A percentile compares a stretch with the other conserved stretches of the same genome.
phyloP scores from a whole-genome alignment of 1,140 invertebrate genomes.

The Sipha flava region DNA sequence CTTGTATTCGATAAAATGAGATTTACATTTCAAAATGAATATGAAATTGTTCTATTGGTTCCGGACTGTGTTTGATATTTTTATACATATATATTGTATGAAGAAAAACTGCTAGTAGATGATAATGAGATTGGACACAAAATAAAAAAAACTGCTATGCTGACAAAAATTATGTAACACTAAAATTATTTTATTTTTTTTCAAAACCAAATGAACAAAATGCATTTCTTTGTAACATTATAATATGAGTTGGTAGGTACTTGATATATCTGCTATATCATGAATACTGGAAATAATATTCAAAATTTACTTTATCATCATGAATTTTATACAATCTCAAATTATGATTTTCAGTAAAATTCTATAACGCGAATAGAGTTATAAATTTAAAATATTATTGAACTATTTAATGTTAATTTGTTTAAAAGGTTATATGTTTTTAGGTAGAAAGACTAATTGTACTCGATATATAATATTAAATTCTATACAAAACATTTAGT shows the following conservation, averaged over 20 bases:
- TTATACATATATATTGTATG: background rate
- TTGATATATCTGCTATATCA: background rate
- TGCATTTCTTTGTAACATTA: background rate
- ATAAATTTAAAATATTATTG: too few species aligned
- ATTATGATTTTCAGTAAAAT: too few species aligned
- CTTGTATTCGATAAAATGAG: background rate
- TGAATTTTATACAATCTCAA: too few species aligned
- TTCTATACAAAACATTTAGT: too few species aligned
- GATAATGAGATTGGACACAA: background rate
- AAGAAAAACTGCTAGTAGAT: background rate
- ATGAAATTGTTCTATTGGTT: background rate
- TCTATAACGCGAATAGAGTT: too few species aligned
- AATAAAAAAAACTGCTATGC: background rate
- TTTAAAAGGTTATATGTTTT: too few species aligned
- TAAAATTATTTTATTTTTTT: background rate
- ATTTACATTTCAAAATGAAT: conserved; percentile 14
- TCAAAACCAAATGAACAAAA: background rate
- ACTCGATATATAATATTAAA: too few species aligned
- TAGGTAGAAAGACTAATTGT: too few species aligned
- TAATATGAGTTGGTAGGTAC: background rate
- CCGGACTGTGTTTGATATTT: background rate
- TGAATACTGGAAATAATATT: background rate
- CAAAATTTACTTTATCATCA: background rate
- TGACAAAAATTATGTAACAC: background rate
- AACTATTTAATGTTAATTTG: too few species aligned